Conservation (phyloP, 2,113 vertebrate genomes). For the Caranx melampygus region DNA sequence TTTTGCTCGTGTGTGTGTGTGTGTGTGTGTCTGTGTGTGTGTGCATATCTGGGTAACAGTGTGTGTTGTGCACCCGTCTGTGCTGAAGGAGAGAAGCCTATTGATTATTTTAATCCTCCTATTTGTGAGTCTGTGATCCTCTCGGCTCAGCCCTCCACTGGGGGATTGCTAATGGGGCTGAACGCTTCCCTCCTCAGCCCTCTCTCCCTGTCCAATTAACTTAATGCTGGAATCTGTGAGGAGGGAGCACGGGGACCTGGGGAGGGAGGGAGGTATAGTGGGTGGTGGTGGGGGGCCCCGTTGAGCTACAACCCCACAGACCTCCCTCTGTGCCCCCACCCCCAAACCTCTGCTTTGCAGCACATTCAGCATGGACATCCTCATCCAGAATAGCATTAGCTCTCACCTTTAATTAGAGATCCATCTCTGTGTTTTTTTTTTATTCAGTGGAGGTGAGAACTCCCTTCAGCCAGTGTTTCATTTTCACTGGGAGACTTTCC, state of each 20-base stretch:
- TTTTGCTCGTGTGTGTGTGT: slow-evolving; percentile 55
- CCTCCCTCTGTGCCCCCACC: slow-evolving; percentile 26
- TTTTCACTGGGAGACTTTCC: slow-evolving; percentile 36
- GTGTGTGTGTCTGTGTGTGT: slow-evolving; percentile 47
- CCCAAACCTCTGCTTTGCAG: slow-evolving; percentile 46
- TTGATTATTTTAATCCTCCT: slow-evolving; percentile 86
- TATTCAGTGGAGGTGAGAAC: slow-evolving; percentile 57
- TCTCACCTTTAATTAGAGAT: slow-evolving; percentile 73
- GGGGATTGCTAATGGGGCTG: slow-evolving; percentile 83
- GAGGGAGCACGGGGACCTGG: slow-evolving; percentile 50
- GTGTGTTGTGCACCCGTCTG: slow-evolving; percentile 50
- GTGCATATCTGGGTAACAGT: slow-evolving; percentile 33
- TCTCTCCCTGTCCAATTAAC: slow-evolving; percentile 83
- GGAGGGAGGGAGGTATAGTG: not conserved
- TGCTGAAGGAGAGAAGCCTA: slow-evolving; percentile 72
- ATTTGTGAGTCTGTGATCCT: slow-evolving; percentile 85
- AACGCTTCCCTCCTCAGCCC: slow-evolving; percentile 76
- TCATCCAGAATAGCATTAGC: slow-evolving; percentile 53
- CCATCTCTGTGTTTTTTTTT: slow-evolving; percentile 69
- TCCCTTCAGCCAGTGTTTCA: slow-evolving; percentile 57
- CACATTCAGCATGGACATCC: slow-evolving; percentile 42
- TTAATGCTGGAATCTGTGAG: slow-evolving; percentile 68
- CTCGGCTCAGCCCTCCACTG: slow-evolving; percentile 72
- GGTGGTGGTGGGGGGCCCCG: not conserved
- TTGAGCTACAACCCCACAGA: slow-evolving; percentile 39